Evolutionary conservation across 2,797 vertebrate species (phyloP).

Genomic region (Stomatorhinus walkeri): DNA sequence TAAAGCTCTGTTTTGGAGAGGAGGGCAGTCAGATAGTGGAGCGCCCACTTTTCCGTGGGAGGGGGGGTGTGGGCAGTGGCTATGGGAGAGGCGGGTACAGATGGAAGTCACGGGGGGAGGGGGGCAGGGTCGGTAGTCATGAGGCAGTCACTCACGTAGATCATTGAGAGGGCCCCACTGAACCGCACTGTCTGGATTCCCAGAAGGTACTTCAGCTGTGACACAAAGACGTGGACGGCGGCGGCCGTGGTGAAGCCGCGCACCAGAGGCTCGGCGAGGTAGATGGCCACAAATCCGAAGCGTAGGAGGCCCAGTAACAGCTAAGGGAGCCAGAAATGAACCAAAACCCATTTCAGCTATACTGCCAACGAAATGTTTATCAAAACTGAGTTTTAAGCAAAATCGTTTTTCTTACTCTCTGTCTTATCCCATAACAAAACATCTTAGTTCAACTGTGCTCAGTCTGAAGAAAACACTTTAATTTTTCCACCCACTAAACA

Average conservation of each 20-base stretch:
- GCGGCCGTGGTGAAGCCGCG: constrained; percentile 93
- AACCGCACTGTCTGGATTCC: constrained; percentile 77
- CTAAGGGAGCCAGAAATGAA: constrained; percentile 46
- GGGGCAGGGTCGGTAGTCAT: not conserved
- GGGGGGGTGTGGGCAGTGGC: not conserved
- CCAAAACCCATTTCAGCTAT: not conserved
- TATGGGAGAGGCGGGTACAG: not conserved
- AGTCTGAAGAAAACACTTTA: not conserved
- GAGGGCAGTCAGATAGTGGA: not conserved
- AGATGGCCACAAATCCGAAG: constrained; percentile 94
- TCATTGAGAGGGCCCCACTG: constrained; percentile 76
- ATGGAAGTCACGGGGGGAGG: not conserved
- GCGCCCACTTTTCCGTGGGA: not conserved
- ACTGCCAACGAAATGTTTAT: not conserved
- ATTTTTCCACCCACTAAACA: not conserved
- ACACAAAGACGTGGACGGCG: constrained; percentile 78
- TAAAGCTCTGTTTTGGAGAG: constrained; percentile 62
- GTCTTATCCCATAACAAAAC: not conserved
- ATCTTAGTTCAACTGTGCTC: not conserved
- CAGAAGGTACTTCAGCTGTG: constrained; percentile 86
- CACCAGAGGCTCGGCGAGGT: constrained; percentile 87
- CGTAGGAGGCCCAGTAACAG: constrained; percentile 78
- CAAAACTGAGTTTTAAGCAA: not conserved
- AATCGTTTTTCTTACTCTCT: not conserved
- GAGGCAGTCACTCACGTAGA: constrained; percentile 47